Evolutionary conservation across 2,888 invertebrate genomes (phyloP), one percentile per base, ranked within the genome.

Genomic region (Ochropleura leucogaster): DNA sequence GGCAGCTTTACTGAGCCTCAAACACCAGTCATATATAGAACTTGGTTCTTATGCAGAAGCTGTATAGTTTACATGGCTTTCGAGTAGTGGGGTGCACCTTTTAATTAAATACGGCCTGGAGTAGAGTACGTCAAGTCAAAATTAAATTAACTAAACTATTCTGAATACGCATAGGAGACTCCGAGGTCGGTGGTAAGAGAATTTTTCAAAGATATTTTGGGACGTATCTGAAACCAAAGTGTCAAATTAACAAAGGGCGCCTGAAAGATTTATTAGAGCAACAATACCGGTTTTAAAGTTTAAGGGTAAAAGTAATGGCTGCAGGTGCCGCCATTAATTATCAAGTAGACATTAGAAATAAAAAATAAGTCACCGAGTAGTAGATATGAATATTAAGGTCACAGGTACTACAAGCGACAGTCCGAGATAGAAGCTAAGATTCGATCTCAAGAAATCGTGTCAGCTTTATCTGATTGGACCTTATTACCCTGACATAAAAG

Each of bases 371-470:
- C 2, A 59, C 30, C 20, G 20, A 59, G 4, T 49, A 59, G 8
- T 49, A 30, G 60, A 60, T 51, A 46, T 44, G 0, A 12, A 18
- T 66, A 44, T 12, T 49, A 67, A 20, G 20, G 30, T 16, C 42
- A 55, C 40, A 66, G 14, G 46, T 46, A 18, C 10, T 18, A 10
- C n/a, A n/a, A 51, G 46, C 51, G 20, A 65, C 55, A 77, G 82
- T 14, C n/a, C 60, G 40, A 57, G 20, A 57, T 20, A 47, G 44
- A 46, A 40, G 16, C 18, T 57, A 63, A 16, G 3, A 18, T 46
- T 78, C 7, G 12, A 40, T 14, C 42, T 55, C 7, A 49, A 20
- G 30, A 60, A 47, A 44, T 0, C 49, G 0, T 68, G n/a, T 57
- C 20, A 46, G 12, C 44, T 8, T 12, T 40, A 12, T 14, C 6